These are phyloP conservation scores for Agapornis canus DNA, from an alignment of 2,797 vertebrate species.

Conservation along the genomic window DNA sequence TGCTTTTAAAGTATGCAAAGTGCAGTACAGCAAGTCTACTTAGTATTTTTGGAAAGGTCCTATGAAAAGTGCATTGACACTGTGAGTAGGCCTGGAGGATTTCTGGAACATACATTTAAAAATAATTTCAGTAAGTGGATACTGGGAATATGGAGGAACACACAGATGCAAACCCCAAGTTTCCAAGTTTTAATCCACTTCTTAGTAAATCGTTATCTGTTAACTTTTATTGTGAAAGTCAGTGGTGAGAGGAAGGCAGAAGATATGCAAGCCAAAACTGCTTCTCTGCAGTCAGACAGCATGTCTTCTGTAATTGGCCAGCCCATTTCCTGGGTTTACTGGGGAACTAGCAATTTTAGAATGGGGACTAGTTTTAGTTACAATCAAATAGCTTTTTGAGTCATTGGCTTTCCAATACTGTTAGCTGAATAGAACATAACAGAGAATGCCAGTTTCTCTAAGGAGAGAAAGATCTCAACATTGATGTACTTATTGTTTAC, in stretches of 20 bases:
- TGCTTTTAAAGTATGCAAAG: not conserved
- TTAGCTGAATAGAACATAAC: not conserved
- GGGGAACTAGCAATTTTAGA: not conserved
- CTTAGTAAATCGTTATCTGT: not conserved
- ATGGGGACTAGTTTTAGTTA: not conserved
- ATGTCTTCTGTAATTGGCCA: not conserved
- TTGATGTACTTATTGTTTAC: not conserved
- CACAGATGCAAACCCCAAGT: not conserved
- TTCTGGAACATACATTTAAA: not conserved
- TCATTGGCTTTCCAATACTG: not conserved
- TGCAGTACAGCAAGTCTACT: accelerated
- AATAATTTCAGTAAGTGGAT: not conserved
- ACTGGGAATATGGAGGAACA: not conserved
- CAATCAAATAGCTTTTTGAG: not conserved
- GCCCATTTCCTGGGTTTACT: not conserved
- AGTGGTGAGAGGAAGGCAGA: not conserved
- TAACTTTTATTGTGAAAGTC: not conserved
- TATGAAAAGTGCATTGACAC: not conserved
- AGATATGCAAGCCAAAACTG: not conserved
- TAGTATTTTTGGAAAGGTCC: not conserved
- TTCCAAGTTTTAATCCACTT: not conserved
- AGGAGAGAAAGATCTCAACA: not conserved
- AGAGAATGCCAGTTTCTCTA: not conserved
- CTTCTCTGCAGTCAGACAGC: not conserved
- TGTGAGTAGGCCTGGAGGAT: not conserved